These are phyloP conservation scores for Capricornis sumatraensis DNA, from an alignment of 2,113 vertebrate species.

Conservation along the genomic window DNA sequence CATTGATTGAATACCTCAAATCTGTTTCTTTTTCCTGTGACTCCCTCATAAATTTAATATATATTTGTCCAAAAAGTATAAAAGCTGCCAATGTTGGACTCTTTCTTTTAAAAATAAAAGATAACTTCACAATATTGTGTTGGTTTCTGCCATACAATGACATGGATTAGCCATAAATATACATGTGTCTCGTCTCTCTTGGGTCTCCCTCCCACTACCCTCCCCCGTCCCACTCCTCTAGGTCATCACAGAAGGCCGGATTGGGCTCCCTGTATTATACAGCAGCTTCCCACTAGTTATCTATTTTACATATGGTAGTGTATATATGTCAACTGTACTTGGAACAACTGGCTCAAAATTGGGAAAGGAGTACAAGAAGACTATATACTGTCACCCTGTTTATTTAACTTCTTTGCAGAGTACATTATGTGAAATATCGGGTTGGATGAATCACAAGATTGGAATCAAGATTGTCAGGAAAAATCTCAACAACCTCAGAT, in stretches of 20 bases:
- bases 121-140: background rate
- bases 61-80: background rate
- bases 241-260: background rate
- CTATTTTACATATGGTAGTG: background rate
- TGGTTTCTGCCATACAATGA: background rate
- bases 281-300: background rate
- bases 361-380: background rate
- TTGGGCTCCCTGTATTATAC: background rate
- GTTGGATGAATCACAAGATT: background rate
- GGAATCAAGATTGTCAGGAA: background rate
- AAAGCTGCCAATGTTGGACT: background rate
- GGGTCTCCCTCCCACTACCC: background rate
- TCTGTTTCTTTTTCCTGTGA: background rate
- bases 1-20: background rate
- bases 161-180: background rate
- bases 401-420: background rate
- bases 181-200: accelerated
- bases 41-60: background rate
- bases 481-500: background rate
- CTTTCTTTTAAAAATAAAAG: background rate
- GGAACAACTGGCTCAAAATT: background rate
- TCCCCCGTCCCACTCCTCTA: background rate
- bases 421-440: background rate
- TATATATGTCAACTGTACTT: background rate
- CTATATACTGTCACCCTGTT: background rate